Percentiles rank a stretch among this genome's conserved stretches.
These are phyloP conservation scores for Sigmodon hispidus DNA, from an alignment of 2,113 vertebrate genomes.

Conservation along the genomic window DNA sequence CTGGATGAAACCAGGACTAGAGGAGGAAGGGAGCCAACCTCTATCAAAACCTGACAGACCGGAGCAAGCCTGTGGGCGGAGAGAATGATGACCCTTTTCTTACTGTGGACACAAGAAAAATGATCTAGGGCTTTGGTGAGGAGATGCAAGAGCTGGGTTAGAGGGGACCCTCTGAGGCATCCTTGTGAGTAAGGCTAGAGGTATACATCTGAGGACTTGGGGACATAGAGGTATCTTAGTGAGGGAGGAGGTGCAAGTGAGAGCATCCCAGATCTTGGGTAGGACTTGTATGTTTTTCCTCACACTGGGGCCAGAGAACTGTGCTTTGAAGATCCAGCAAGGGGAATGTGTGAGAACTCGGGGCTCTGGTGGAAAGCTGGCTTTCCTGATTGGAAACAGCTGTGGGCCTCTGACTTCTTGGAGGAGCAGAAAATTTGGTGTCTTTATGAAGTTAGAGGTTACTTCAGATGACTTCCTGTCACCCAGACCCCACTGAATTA, in stretches of 20 bases:
- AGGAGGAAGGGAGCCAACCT: background rate
- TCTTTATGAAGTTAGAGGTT: slow-evolving; percentile 39
- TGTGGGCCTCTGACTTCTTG: slow-evolving; percentile 50
- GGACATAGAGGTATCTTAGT: accelerated
- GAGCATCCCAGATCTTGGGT: background rate
- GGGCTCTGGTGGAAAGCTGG: background rate
- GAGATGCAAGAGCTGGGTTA: accelerated
- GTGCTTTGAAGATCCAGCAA: background rate
- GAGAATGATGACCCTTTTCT: background rate
- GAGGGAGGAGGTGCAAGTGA: background rate
- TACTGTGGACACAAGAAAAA: background rate
- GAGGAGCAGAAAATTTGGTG: background rate
- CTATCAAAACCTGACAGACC: background rate
- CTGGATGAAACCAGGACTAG: background rate
- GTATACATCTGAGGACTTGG: background rate
- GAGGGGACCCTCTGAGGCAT: background rate
- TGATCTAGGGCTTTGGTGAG: accelerated
- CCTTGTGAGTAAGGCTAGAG: background rate
- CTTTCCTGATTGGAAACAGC: slow-evolving; percentile 64
- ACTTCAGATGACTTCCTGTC: slow-evolving; percentile 38
- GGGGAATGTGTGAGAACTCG: background rate
- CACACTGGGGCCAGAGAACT: background rate
- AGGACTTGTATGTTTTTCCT: background rate
- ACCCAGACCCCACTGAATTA: background rate
- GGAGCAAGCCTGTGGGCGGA: background rate